phyloP scores from a whole-genome alignment of 37 sponge, comb jelly and placozoan species.

The Cladorhizidae sp. region DNA sequence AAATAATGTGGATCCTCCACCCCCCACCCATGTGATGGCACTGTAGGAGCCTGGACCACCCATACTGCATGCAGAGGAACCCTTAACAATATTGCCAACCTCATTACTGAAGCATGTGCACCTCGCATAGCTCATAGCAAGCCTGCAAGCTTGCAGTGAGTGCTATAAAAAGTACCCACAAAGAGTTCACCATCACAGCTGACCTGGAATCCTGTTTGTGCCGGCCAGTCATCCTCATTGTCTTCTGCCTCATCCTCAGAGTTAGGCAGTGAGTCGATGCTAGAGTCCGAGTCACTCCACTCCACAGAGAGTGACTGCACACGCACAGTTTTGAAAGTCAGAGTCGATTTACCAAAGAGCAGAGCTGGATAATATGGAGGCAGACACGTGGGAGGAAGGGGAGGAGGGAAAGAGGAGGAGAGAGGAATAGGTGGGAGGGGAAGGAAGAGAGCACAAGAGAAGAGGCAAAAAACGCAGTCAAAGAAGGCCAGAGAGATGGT shows the following conservation, averaged over 20 bases:
- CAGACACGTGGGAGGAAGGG: neutral
- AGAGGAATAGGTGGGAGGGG: neutral
- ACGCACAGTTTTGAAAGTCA: neutral
- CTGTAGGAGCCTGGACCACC: no score
- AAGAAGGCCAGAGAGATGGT: neutral
- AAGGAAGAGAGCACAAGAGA: neutral
- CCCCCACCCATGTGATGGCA: no score
- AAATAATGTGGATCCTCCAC: no score
- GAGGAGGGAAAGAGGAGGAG: neutral
- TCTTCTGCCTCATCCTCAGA: neutral
- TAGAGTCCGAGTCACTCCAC: slow-evolving; percentile 57
- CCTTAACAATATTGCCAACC: no score
- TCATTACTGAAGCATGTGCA: no score
- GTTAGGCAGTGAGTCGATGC: slow-evolving; percentile 36
- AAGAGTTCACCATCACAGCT: no score
- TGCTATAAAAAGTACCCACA: no score
- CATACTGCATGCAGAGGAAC: no score
- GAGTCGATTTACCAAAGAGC: slow-evolving; percentile 26
- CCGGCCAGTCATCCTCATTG: slow-evolving; percentile 40
- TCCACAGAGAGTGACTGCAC: slow-evolving; percentile 11
- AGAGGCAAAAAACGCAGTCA: neutral
- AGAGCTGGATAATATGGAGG: slow-evolving; percentile 15
- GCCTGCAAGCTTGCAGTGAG: no score
- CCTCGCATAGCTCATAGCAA: no score
- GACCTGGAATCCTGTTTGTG: slow-evolving; percentile 32